Evolutionary conservation across 2,113 vertebrate species (phyloP).

Genomic region (Sander vitreus): DNA sequence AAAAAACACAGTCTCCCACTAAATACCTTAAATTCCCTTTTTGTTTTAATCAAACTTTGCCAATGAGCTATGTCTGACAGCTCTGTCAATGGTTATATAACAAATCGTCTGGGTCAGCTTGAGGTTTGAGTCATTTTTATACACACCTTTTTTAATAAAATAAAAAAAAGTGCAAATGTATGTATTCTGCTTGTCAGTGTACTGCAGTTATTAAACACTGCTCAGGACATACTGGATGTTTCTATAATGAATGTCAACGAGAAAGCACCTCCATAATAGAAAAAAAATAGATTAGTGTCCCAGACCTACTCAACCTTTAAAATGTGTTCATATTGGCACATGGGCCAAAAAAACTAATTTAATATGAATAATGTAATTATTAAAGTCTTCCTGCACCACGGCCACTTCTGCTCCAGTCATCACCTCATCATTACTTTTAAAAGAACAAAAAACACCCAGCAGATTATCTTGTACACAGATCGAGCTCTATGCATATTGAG

Average conservation of each 20-base stretch:
- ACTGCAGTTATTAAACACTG: not conserved
- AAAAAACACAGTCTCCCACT: too few relatives aligned
- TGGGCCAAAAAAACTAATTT: not conserved
- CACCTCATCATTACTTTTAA: conserved; percentile 1
- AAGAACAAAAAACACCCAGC: not conserved
- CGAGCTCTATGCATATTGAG: not conserved
- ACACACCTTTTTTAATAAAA: not conserved
- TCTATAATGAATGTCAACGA: conserved; percentile 1
- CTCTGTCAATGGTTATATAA: not conserved
- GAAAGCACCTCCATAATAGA: conserved; percentile 3
- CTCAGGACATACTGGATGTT: not conserved
- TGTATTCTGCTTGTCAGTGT: not conserved
- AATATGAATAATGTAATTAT: conserved; percentile 6
- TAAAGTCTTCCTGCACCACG: not conserved
- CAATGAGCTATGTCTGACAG: not conserved
- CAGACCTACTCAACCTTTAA: not conserved
- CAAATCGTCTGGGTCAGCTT: not conserved
- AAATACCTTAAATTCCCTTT: too few relatives aligned
- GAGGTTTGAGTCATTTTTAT: not conserved
- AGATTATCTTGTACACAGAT: not conserved
- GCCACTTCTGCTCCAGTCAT: conserved; percentile 1
- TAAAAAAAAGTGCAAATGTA: not conserved
- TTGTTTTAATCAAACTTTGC: conserved; percentile 4
- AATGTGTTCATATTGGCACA: not conserved
- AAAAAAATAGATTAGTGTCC: not conserved